These are phyloP conservation scores for Lasioglossum morio DNA, from an alignment of 2,888 invertebrate genomes.

Conservation along the genomic window DNA sequence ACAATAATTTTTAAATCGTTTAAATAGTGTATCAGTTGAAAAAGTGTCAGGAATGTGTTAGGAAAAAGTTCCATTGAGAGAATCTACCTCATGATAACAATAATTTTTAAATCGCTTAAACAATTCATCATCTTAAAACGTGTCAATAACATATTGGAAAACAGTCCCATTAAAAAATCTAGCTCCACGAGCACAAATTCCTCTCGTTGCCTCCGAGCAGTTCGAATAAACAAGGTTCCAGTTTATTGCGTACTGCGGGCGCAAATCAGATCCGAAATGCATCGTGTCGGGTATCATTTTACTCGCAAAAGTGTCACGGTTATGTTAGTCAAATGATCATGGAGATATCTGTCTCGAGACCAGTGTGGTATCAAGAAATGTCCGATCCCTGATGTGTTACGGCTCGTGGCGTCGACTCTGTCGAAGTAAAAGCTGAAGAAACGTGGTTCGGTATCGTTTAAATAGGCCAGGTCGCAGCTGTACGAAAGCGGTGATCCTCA, in stretches of 20 bases:
- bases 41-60: too few species aligned
- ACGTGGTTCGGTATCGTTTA: neutral
- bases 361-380: neutral
- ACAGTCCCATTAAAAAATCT: neutral
- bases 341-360: rapidly evolving
- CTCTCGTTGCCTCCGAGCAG: neutral
- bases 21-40: too few species aligned
- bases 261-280: rapidly evolving
- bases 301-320: neutral
- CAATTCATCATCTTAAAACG: too few species aligned
- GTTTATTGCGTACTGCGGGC: neutral
- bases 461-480: conserved; percentile 14
- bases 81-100: too few species aligned
- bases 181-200: neutral
- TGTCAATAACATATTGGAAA: neutral
- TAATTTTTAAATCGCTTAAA: neutral
- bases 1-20: neutral
- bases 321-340: neutral
- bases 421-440: neutral
- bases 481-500: neutral
- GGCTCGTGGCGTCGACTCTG: neutral
- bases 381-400: neutral
- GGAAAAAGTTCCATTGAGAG: too few species aligned
- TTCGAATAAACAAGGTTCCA: neutral
- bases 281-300: neutral